Evolutionary conservation across 35 echinoderm and acorn worm genomes (phyloP).

Genomic region (Eucidaris tribuloides): DNA sequence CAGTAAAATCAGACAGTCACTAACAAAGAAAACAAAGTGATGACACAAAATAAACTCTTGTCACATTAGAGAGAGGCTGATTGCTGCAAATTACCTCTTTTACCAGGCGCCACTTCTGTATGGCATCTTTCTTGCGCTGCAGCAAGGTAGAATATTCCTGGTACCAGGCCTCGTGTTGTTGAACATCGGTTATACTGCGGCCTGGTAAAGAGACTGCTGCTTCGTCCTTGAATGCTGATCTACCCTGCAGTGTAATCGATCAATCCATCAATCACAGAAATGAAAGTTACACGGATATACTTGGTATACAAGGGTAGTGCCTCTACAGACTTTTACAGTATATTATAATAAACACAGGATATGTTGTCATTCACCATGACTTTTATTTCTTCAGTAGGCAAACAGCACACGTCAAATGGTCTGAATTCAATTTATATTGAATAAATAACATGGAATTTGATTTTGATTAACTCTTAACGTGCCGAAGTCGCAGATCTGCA

Average conservation of each 20-base stretch:
- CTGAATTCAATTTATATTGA: too few species aligned
- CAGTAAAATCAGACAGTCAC: too few species aligned
- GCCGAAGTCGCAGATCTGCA: too few species aligned
- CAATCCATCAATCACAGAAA: too few species aligned
- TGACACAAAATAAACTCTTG: too few species aligned
- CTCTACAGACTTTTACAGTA: neutral
- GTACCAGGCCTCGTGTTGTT: constrained; percentile 88
- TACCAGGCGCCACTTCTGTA: constrained; percentile 88
- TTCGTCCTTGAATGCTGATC: constrained; percentile 67
- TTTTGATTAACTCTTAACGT: too few species aligned
- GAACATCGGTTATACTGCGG: constrained; percentile 70
- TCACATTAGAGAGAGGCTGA: too few species aligned
- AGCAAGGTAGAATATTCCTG: constrained; percentile 81
- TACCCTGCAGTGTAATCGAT: constrained; percentile 77
- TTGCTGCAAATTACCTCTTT: constrained; percentile 97
- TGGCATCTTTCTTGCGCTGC: constrained; percentile 94
- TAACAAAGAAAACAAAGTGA: too few species aligned
- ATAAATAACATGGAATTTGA: too few species aligned
- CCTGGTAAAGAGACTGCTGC: constrained; percentile 81
- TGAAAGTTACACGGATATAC: neutral
- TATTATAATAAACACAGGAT: neutral
- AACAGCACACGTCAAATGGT: too few species aligned
- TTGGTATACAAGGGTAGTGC: neutral
- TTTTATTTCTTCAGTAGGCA: neutral
- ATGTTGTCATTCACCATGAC: neutral